Base-by-base conservation (phyloP, 2,888 invertebrate species). In the Eupsilia transversa region DNA sequence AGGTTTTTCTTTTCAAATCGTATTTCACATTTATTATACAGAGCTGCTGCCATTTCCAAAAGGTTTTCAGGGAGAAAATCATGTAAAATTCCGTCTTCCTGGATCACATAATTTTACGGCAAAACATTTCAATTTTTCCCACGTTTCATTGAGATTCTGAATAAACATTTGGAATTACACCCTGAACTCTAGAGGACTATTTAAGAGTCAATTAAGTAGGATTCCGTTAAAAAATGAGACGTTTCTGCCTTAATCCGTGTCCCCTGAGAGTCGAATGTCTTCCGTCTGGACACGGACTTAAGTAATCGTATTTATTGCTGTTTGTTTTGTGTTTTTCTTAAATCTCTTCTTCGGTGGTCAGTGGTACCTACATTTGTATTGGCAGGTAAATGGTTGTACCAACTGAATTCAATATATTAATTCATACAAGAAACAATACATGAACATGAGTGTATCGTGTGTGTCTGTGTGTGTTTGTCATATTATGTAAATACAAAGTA, bases 131-230 rank as follows among this genome's bases (percentile, higher is more conserved):
- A 72, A 73, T 72, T 84, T 79, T 81, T 82, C 43, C 74, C 87
- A 77, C 80, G 86, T 82, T 86, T 81, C 80, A 60, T 71, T 74
- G 61, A 63, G 61, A 84, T 74, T 74, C 85, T 72, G 69, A 78
- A 84, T 85, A 84, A 86, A 89, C 82, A 83, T 88, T 87, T 80
- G 70, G 65, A 85, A 82, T 84, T 77, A 78, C 59, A 49, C 67
- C 46, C 61, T 75, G 74, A 68, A 77, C 74, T 74, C 84, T 66
- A 60, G 14, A 38, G 78, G 73, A 77, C 81, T 87, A 87, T 87
- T 88, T 86, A 86, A 78, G 82, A 80, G 84, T 78, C 87, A 90
- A 90, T 90, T 90, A 89, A 85, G 84, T 77, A 82, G 72, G 77
- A 71, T 79, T 70, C 74, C 70, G 61, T 83, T 81, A 66, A 75